A percentile compares a stretch with the other conserved stretches of the same genome.
phyloP scores from a whole-genome alignment of 2,888 invertebrate species.

The Danaus chrysippus region DNA sequence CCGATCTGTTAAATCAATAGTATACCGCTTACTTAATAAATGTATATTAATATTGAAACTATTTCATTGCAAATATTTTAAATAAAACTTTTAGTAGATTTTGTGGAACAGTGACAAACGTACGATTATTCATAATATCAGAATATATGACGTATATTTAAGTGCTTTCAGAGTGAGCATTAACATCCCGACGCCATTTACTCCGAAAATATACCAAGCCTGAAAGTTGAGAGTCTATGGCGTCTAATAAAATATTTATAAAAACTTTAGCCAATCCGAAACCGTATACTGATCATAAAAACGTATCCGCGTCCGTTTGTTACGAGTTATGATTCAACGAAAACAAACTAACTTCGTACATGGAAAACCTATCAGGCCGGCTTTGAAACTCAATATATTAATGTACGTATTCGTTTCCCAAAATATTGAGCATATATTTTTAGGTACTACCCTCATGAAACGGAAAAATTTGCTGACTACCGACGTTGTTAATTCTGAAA shows the following conservation, averaged over 20 bases:
- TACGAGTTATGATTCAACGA: conserved; percentile 31
- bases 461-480: no score
- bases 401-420: neutral
- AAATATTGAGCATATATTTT: conserved; percentile 2
- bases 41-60: no score
- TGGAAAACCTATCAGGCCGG: conserved; percentile 38
- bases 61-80: no score
- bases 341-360: conserved; percentile 35
- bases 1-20: no score
- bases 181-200: neutral
- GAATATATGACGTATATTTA: no score
- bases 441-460: no score
- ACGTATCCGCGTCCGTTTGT: conserved; percentile 29
- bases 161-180: no score
- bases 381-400: conserved; percentile 28
- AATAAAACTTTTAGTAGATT: conserved; percentile 6
- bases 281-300: conserved; percentile 26
- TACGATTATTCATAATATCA: neutral
- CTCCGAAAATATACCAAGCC: conserved; percentile 1
- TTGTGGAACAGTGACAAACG: neutral
- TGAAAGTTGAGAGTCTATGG: conserved; percentile 8
- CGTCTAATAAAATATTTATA: conserved; percentile 16
- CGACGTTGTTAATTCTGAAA: neutral
- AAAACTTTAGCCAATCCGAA: conserved; percentile 24
- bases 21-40: no score